phyloP scores from a whole-genome alignment of 2,797 vertebrate genomes.

The Hypotaenidia okinawae region DNA sequence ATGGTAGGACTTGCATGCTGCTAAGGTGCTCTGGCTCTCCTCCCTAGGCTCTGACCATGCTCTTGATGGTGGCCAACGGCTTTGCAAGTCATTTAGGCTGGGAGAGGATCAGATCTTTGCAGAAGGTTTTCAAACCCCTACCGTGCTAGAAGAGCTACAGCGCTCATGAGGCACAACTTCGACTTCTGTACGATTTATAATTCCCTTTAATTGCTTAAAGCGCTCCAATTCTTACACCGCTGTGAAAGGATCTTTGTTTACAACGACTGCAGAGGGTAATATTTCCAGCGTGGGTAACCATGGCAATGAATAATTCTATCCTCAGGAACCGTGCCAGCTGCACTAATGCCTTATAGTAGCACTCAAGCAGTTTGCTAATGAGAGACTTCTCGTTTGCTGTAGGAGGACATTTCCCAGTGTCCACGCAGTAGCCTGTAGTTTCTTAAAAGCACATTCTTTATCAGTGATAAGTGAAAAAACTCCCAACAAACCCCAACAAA shows the following conservation, averaged over 20 bases:
- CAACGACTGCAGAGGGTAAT: conserved; percentile 74
- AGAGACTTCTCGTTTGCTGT: conserved; percentile 48
- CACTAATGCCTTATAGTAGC: conserved; percentile 62
- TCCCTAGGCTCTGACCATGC: not conserved
- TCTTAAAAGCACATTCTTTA: conserved; percentile 48
- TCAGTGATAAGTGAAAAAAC: not conserved
- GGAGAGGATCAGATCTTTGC: not conserved
- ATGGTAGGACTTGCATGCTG: accelerated
- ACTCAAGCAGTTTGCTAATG: conserved; percentile 74
- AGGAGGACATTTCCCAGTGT: conserved; percentile 47
- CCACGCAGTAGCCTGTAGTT: conserved; percentile 28
- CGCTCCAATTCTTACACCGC: conserved; percentile 63
- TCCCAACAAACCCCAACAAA: not conserved
- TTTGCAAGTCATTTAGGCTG: accelerated
- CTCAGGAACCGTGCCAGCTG: conserved; percentile 76
- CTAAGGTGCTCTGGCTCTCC: not conserved
- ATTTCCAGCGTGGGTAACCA: conserved; percentile 80
- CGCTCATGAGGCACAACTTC: conserved; percentile 52
- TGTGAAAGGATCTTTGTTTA: conserved; percentile 77
- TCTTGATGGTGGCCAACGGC: accelerated
- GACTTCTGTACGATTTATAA: conserved; percentile 38
- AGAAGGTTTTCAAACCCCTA: not conserved
- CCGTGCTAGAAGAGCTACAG: not conserved
- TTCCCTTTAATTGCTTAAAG: conserved; percentile 76
- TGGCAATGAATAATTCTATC: conserved; percentile 80